Conservation (phyloP, 1,140 invertebrate genomes). For the Drosophila persimilis region DNA sequence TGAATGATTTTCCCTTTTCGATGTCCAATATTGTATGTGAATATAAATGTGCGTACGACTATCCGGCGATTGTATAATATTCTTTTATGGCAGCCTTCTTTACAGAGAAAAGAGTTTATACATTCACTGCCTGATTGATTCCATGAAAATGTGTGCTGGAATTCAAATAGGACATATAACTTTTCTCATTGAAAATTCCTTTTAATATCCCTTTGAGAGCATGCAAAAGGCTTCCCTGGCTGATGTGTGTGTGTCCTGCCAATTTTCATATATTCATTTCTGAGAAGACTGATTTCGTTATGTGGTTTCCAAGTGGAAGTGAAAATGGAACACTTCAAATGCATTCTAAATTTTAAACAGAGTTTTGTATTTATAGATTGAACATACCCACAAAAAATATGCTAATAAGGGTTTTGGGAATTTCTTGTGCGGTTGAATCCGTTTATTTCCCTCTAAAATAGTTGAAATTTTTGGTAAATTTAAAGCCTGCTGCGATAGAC, state of each 20-base stretch:
- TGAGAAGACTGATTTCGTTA: too few relatives aligned
- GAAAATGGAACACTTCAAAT: background rate
- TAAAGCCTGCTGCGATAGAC: background rate
- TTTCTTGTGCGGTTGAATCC: background rate
- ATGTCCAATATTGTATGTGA: constrained; percentile 4
- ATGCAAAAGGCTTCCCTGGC: too few relatives aligned
- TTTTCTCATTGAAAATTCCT: too few relatives aligned
- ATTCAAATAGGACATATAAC: constrained; percentile 1
- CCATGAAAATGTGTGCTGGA: too few relatives aligned
- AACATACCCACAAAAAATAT: background rate
- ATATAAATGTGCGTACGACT: constrained; percentile 12
- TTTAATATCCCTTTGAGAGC: too few relatives aligned
- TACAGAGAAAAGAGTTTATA: background rate
- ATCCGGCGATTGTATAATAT: constrained; percentile 17
- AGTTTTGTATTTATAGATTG: background rate
- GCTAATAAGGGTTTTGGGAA: constrained; percentile 7
- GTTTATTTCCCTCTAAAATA: background rate
- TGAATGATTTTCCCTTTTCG: constrained; percentile 48
- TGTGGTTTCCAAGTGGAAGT: too few relatives aligned
- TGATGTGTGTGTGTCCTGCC: too few relatives aligned
- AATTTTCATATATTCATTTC: too few relatives aligned
- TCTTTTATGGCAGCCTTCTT: constrained; percentile 45
- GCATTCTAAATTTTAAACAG: too few relatives aligned
- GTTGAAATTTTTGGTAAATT: background rate
- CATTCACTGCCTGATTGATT: too few relatives aligned